Percentiles rank a stretch among this genome's conserved stretches.
Evolutionary conservation across 2,113 vertebrate species (phyloP).

Genomic region (Rhadina sibilatrix): DNA sequence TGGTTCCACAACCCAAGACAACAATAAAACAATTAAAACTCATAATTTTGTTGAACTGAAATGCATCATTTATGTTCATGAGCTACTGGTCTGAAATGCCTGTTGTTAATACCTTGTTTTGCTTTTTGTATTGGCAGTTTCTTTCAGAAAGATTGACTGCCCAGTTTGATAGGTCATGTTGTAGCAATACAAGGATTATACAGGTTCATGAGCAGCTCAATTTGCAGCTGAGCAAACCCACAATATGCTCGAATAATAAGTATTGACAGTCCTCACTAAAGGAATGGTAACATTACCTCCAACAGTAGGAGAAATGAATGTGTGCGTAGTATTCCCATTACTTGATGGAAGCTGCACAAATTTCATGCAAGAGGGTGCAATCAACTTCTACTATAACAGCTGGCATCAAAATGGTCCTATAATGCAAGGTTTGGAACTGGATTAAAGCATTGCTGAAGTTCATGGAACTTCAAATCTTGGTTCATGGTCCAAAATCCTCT

Average conservation of each 20-base stretch:
- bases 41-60: neutral
- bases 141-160: neutral
- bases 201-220: neutral
- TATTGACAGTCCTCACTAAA: neutral
- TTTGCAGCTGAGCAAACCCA: neutral
- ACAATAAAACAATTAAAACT: neutral
- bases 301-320: neutral
- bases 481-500: neutral
- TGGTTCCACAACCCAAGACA: too few species aligned
- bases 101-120: neutral
- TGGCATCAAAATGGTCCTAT: neutral
- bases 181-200: neutral
- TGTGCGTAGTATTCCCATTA: neutral
- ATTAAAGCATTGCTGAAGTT: neutral
- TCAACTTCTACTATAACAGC: neutral
- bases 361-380: neutral
- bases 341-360: neutral
- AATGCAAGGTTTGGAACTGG: neutral
- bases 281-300: neutral
- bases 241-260: neutral
- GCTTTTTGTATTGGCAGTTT: neutral
- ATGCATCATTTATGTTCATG: neutral
- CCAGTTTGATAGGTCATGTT: neutral
- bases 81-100: neutral
- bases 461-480: neutral